These are phyloP conservation scores for Neostethus bicornis DNA, from an alignment of 2,797 vertebrate genomes.

Conservation along the genomic window DNA sequence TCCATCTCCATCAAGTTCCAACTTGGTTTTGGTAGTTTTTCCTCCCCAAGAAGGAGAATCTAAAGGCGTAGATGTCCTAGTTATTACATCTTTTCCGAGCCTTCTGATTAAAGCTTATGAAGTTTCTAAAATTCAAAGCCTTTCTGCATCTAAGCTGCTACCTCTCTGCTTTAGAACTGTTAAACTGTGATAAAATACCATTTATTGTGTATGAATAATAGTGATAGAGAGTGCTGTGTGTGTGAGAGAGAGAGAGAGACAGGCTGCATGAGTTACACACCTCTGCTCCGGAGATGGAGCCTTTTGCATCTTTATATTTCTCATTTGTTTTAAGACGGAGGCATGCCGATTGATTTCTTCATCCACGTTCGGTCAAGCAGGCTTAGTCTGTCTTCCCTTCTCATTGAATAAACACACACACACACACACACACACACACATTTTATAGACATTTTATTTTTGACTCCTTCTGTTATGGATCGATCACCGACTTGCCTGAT, in stretches of 20 bases:
- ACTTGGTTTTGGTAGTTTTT: too few species aligned
- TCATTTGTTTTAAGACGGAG: slow-evolving; percentile 39
- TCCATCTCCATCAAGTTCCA: too few species aligned
- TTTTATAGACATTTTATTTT: slow-evolving; percentile 68
- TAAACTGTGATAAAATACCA: slow-evolving; percentile 5
- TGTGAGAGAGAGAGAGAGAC: too few species aligned
- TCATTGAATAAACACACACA: slow-evolving; percentile 44
- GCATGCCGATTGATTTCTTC: slow-evolving; percentile 48
- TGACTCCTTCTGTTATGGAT: slow-evolving; percentile 74
- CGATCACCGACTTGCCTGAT: slow-evolving; percentile 69
- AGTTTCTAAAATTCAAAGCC: too few species aligned
- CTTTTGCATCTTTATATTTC: slow-evolving; percentile 24
- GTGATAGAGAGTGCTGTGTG: background rate
- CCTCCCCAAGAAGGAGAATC: too few species aligned
- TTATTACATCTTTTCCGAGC: background rate
- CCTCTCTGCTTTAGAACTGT: background rate
- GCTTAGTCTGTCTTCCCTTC: background rate
- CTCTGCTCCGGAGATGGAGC: background rate
- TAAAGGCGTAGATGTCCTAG: too few species aligned
- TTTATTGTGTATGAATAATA: background rate
- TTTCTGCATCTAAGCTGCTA: too few species aligned
- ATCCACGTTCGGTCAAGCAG: slow-evolving; percentile 42
- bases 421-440: too few species aligned
- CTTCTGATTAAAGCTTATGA: background rate
- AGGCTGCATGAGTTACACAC: background rate